Conservation (phyloP, 2,888 invertebrate genomes). For the Tetranychus piercei region DNA sequence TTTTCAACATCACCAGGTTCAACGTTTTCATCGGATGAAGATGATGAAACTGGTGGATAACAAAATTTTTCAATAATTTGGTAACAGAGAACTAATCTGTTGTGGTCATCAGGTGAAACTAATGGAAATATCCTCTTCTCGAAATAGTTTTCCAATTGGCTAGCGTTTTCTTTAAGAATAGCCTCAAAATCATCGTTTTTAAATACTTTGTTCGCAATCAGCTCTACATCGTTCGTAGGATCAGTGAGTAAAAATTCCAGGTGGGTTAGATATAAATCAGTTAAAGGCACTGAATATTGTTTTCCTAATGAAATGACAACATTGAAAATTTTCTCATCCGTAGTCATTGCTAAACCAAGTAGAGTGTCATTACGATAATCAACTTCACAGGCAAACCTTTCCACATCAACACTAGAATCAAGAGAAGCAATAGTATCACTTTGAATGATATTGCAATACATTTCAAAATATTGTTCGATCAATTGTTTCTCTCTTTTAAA, state of each 20-base stretch:
- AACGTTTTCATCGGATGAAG: not conserved
- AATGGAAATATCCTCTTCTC: slow-evolving; percentile 3
- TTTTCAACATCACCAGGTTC: not conserved
- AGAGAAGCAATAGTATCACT: not conserved
- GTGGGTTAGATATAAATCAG: not conserved
- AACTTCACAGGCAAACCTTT: slow-evolving; percentile 1
- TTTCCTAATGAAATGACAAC: not conserved
- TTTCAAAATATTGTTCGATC: not conserved
- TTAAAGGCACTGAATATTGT: slow-evolving; percentile 5
- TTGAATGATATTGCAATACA: not conserved
- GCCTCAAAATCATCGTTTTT: not conserved
- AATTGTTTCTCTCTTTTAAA: not conserved
- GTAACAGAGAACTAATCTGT: not conserved
- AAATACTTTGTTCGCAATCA: not conserved
- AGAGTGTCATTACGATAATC: not conserved
- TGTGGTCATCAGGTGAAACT: not conserved
- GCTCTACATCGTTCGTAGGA: not conserved
- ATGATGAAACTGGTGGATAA: not conserved
- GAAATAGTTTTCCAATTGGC: not conserved
- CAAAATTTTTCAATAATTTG: slow-evolving; percentile 3
- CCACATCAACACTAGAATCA: slow-evolving; percentile 4
- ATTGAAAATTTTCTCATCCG: not conserved
- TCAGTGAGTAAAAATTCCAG: slow-evolving; percentile 4
- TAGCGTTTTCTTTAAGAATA: not conserved
- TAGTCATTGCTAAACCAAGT: slow-evolving; percentile 11